These are phyloP conservation scores for Chunga burmeisteri DNA, from an alignment of 2,113 vertebrate species.

Conservation along the genomic window DNA sequence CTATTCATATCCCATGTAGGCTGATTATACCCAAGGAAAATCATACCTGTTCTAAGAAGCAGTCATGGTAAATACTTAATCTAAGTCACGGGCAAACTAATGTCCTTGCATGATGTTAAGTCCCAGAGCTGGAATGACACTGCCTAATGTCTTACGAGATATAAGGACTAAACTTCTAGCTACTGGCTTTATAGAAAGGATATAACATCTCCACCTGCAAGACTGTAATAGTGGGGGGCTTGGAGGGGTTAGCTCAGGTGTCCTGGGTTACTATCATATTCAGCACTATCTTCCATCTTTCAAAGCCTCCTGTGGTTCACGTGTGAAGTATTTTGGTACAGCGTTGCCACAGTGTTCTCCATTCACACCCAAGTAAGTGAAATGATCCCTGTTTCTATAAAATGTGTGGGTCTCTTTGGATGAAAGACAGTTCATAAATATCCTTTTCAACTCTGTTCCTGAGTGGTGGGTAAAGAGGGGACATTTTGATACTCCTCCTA, in stretches of 20 bases:
- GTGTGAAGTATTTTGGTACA: background rate
- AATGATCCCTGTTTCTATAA: background rate
- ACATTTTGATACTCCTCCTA: background rate
- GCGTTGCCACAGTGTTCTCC: background rate
- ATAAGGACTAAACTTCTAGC: background rate
- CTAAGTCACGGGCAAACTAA: background rate
- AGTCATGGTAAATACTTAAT: background rate
- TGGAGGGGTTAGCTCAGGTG: background rate
- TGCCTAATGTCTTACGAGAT: background rate
- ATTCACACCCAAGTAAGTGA: background rate
- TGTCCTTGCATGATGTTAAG: background rate
- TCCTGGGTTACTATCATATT: background rate
- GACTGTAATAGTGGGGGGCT: background rate
- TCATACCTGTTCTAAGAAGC: background rate
- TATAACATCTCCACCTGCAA: background rate
- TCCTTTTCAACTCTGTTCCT: conserved; percentile 10
- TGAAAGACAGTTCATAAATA: background rate
- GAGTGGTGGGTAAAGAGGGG: background rate
- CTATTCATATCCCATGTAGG: background rate
- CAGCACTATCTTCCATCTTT: background rate
- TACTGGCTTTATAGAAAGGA: background rate
- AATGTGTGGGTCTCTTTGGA: background rate
- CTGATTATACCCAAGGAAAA: background rate
- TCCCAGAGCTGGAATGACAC: background rate
- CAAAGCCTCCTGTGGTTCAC: background rate